phyloP scores from a whole-genome alignment of 2,888 invertebrate genomes.

The Aplocera efformata region DNA sequence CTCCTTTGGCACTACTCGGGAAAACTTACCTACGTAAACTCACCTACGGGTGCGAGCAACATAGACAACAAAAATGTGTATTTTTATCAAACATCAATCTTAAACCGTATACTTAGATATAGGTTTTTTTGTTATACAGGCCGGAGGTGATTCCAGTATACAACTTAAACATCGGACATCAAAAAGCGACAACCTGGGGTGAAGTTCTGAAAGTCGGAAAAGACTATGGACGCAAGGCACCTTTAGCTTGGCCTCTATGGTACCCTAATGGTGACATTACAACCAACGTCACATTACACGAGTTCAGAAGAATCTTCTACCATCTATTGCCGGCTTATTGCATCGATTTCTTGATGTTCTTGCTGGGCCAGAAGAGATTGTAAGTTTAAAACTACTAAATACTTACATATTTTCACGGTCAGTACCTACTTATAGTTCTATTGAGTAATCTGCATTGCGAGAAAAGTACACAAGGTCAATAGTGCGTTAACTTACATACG shows the following conservation, averaged over 20 bases:
- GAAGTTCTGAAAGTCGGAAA: constrained; percentile 87
- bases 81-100: too few relatives aligned
- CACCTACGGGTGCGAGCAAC: too few relatives aligned
- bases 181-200: constrained; percentile 91
- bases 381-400: constrained; percentile 82
- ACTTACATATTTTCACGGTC: too few relatives aligned
- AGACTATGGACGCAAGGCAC: constrained; percentile 84
- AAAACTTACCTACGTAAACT: too few relatives aligned
- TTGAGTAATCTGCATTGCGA: too few relatives aligned
- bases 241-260: constrained; percentile 92
- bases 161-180: constrained; percentile 92
- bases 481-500: too few relatives aligned
- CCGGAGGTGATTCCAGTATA: constrained; percentile 87
- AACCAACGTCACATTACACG: constrained; percentile 82
- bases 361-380: constrained; percentile 89
- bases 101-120: too few relatives aligned
- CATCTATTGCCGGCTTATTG: constrained; percentile 90
- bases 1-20: too few relatives aligned
- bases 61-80: too few relatives aligned
- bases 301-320: constrained; percentile 83
- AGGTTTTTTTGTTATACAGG: too few relatives aligned
- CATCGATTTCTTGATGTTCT: constrained; percentile 87
- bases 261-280: constrained; percentile 90
- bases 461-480: too few relatives aligned
- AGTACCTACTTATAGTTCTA: too few relatives aligned